phyloP scores from a whole-genome alignment of 2,113 vertebrate species.

The Myotis davidii region DNA sequence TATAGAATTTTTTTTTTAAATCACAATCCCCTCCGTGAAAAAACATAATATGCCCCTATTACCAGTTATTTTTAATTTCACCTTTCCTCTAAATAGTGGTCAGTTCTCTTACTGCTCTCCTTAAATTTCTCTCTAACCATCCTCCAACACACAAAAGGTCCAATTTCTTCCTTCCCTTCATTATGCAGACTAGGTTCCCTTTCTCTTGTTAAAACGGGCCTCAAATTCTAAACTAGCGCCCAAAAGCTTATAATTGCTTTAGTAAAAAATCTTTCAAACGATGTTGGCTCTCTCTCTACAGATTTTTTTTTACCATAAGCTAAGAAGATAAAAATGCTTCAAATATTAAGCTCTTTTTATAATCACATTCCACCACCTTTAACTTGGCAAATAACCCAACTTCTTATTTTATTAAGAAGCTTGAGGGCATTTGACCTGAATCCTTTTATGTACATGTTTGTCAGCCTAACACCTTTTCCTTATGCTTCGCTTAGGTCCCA shows the following conservation, averaged over 20 bases:
- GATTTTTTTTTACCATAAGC: not conserved
- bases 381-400: not conserved
- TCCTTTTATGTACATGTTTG: not conserved
- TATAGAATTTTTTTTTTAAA: not conserved
- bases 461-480: not conserved
- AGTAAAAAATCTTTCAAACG: not conserved
- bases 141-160: not conserved
- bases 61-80: not conserved
- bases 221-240: not conserved
- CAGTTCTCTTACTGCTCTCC: not conserved
- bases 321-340: slow-evolving; percentile 30
- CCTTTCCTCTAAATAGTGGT: not conserved
- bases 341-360: not conserved
- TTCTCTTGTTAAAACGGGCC: not conserved
- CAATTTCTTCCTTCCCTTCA: not conserved
- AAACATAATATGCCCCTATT: not conserved
- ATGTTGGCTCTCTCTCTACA: not conserved
- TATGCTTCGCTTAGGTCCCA: not conserved
- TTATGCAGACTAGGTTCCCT: not conserved
- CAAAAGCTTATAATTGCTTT: not conserved
- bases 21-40: not conserved
- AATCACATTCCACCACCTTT: not conserved
- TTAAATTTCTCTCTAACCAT: not conserved
- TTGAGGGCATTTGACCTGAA: not conserved
- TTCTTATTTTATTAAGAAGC: not conserved